Evolutionary conservation across 2,888 invertebrate genomes (phyloP).

Genomic region (Chromoteleia sp.): DNA sequence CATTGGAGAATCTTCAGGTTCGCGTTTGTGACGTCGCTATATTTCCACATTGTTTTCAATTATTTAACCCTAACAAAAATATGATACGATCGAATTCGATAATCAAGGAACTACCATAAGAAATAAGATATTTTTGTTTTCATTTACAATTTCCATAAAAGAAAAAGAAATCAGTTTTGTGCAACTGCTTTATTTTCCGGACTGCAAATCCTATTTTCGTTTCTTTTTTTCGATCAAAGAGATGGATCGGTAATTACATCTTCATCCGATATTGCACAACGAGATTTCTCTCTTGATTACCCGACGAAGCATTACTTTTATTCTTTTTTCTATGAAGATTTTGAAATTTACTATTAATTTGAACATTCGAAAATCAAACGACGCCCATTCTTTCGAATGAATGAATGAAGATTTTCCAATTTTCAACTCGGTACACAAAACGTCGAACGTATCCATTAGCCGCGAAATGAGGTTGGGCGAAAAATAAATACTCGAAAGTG

Average conservation of each 20-base stretch:
- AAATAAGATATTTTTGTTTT: too few species aligned
- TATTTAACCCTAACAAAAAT: too few species aligned
- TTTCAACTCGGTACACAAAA: constrained; percentile 10
- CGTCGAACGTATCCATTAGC: constrained; percentile 26
- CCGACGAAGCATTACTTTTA: constrained; percentile 23
- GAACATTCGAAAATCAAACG: constrained; percentile 9
- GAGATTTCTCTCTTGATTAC: constrained; percentile 49
- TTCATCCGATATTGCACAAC: constrained; percentile 57
- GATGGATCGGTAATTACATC: constrained; percentile 45
- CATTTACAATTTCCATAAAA: too few species aligned
- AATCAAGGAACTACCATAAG: too few species aligned
- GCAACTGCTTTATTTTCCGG: constrained; percentile 14
- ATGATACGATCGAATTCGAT: too few species aligned
- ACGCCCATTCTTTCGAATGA: neutral
- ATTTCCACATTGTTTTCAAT: too few species aligned
- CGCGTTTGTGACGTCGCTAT: too few species aligned
- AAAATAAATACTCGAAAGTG: constrained; percentile 58
- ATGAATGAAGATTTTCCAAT: neutral
- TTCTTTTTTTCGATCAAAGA: constrained; percentile 16
- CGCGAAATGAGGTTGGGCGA: constrained; percentile 32
- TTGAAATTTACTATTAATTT: constrained; percentile 31
- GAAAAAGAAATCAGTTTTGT: neutral
- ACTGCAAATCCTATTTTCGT: constrained; percentile 23
- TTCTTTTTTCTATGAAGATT: constrained; percentile 15
- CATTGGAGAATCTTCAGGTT: constrained; percentile 48